Evolutionary conservation across 2,113 vertebrate genomes (phyloP).

Genomic region (Laterallus jamaicensis): DNA sequence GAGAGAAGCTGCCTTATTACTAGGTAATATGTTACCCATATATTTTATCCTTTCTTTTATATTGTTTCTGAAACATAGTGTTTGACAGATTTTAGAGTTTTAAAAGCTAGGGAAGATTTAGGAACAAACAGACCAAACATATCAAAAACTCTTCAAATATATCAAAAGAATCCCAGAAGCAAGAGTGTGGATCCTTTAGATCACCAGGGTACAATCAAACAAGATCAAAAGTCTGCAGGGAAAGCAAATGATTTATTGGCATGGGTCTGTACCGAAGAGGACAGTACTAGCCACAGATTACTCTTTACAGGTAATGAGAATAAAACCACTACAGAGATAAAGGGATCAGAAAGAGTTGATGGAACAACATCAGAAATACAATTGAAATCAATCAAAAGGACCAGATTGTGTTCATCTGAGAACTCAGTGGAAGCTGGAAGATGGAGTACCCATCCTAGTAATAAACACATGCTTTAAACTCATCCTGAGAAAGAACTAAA

Average conservation of each 20-base stretch:
- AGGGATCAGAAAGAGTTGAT: slow-evolving; percentile 40
- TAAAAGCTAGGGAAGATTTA: not conserved
- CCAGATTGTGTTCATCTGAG: not conserved
- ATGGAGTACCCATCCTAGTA: not conserved
- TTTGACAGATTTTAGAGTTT: not conserved
- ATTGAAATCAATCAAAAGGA: slow-evolving; percentile 39
- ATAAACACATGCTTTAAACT: not conserved
- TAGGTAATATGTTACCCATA: not conserved
- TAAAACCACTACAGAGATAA: slow-evolving; percentile 25
- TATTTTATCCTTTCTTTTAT: not conserved
- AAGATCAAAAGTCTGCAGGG: slow-evolving; percentile 27
- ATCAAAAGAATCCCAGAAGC: slow-evolving; percentile 25
- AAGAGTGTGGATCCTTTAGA: slow-evolving; percentile 10
- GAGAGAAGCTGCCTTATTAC: not conserved
- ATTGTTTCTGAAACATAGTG: not conserved
- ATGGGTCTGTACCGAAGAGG: slow-evolving; percentile 1
- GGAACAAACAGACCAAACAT: slow-evolving; percentile 40
- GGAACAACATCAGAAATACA: slow-evolving; percentile 36
- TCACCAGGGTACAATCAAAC: slow-evolving; percentile 31
- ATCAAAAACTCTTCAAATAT: slow-evolving; percentile 25
- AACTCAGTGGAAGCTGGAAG: not conserved
- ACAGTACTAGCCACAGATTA: not conserved
- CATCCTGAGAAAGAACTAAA: not conserved
- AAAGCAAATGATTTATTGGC: slow-evolving; percentile 47
- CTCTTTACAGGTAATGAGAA: slow-evolving; percentile 28